Base-by-base conservation (phyloP, 2,888 invertebrate genomes). In the Chalcosyrphus nemorum region DNA sequence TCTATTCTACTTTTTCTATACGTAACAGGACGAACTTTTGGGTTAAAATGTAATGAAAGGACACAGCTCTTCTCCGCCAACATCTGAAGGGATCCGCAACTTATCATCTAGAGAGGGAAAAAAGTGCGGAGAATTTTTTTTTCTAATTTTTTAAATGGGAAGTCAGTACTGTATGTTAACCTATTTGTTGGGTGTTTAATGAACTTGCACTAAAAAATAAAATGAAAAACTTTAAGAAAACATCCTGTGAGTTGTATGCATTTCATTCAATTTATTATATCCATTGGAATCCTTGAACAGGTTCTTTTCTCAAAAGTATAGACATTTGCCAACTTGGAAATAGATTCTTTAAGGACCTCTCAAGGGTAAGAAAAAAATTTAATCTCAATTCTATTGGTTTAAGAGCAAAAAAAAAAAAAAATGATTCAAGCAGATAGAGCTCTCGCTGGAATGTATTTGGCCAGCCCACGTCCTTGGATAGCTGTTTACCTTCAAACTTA, bases 81-180 rank as follows among this genome's bases (percentile, higher is more conserved):
- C n/a, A n/a, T n/a, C n/a, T 52, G 24, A 52, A 13, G 13, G n/a
- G 15, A 6, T 7, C 15, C 27, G 3, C 27, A 5, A 5, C 50
- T 50, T 27, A 13, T 43, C 15, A 11, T 15, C 57, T 7, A 7
- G 4, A 9, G 19, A 21, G 4, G 11, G 17, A 27, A 3, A 5
- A 19, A 61, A 5, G n/a, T n/a, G n/a, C n/a, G n/a, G n/a, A 17
- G 38, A 38, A 35, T 27, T 38, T 54, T 41, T 68, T 66, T 66
- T 38, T 29, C 7, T 29, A 6, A 52, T 54, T 68, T 54, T 21
- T 54, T 29, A 41, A 68, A 68, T 68, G 66, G 41, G 11, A 24
- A 15, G 24, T n/a, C 13, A 6, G 13, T 5, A 9, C 9, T 38
- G 19, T 27, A 5, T 38, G 11, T 2, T 9, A 38, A 21, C 38